phyloP scores from a whole-genome alignment of 2,888 invertebrate genomes.

The Lepidochrysops patricia region DNA sequence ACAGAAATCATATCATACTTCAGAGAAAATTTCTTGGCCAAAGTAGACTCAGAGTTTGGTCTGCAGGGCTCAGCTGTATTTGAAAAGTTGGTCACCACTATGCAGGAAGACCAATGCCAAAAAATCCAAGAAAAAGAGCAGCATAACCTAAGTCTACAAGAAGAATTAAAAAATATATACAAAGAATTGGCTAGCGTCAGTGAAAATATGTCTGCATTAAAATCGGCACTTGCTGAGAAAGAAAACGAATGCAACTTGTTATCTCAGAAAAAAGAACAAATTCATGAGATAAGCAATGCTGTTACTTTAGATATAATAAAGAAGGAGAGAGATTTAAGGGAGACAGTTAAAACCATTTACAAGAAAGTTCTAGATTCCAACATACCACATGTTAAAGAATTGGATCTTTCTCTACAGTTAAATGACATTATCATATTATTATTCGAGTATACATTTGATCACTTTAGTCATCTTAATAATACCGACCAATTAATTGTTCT shows the following conservation, averaged over 20 bases:
- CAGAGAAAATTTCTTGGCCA: conserved; percentile 40
- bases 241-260: conserved; percentile 47
- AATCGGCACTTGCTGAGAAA: conserved; percentile 39
- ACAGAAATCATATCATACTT: conserved; percentile 31
- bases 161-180: conserved; percentile 33
- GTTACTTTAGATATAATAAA: conserved; percentile 51
- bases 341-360: conserved; percentile 36
- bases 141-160: conserved; percentile 36
- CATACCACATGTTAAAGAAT: conserved; percentile 31
- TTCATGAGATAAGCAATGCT: conserved; percentile 50
- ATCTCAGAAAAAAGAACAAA: conserved; percentile 43
- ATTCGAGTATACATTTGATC: conserved; percentile 37
- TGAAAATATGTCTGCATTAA: conserved; percentile 37
- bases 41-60: conserved; percentile 44
- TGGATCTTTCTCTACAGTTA: conserved; percentile 33
- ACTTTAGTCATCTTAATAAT: conserved; percentile 23
- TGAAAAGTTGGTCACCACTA: conserved; percentile 34
- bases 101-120: conserved; percentile 35
- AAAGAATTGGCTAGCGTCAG: conserved; percentile 37
- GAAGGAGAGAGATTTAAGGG: conserved; percentile 43
- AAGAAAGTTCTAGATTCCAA: conserved; percentile 36
- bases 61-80: conserved; percentile 36
- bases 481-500: conserved; percentile 28
- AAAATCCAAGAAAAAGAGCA: conserved; percentile 32
- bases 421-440: conserved; percentile 34